Base-by-base conservation (phyloP, 2,797 vertebrate species). In the Pipistrellus pygmaeus region DNA sequence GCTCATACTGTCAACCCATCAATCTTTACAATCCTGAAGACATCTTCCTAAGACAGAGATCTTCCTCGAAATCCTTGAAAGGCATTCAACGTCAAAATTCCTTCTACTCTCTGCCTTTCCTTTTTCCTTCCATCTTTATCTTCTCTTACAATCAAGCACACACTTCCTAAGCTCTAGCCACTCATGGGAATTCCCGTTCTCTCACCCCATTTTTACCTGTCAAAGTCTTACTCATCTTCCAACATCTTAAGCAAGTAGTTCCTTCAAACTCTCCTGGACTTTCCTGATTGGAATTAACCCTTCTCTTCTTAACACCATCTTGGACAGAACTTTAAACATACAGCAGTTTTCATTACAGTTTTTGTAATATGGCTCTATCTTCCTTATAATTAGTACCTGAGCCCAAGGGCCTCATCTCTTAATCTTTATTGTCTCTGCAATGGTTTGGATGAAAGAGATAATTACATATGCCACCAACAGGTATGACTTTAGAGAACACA, bases 371-470 rank as follows among this genome's bases (percentile, higher is more conserved):
- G 8, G n/a, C 13, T 88, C 18, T 55, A 60, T 14, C 15, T 69
- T 88, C 35, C 64, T 92, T 88, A n/a, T 15, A 83, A 41, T 55
- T 93, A 76, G 23, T 76, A 55, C 25, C 51, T 60, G 71, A 89
- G 15, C 81, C 14, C 71, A 76, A 73, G 21, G 2, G 5, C 44
- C 48, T 88, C 80, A 76, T 77, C 41, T 78, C 72, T 44, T 57
- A 62, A 73, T 88, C 21, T 55, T 87, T 25, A 53, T 18, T 64
- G 10, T 81, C 21, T 3, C 4, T 53, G 35, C 46, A 85, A 23
- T 32, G 82, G 10, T 55, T 86, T 82, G 15, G 23, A 76, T 15
- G 5, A 44, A 91, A 81, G 21, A 87, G 21, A 15, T 62, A 69
- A 77, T 69, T 51, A 41, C 27, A 68, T 41, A 60, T 62, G 8